phyloP scores from a whole-genome alignment of 2,113 vertebrate species.

The Hydrochoerus hydrochaeris region DNA sequence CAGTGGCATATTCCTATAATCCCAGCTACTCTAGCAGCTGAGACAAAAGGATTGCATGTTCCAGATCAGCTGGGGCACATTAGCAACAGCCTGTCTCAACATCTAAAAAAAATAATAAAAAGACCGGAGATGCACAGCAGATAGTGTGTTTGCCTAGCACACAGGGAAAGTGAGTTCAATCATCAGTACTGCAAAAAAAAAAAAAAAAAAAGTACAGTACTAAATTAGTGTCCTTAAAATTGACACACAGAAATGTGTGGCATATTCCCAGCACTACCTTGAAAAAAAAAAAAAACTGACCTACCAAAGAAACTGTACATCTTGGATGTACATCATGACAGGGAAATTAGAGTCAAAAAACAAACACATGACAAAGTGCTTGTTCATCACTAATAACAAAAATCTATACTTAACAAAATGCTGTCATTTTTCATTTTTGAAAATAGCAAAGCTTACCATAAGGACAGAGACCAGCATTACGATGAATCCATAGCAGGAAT shows the following conservation, averaged over 20 bases:
- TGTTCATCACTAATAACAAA: background rate
- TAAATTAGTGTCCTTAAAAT: background rate
- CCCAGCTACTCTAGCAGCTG: background rate
- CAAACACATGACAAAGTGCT: background rate
- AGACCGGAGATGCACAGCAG: background rate
- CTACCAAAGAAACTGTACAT: background rate
- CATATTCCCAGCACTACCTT: background rate
- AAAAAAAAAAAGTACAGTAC: background rate
- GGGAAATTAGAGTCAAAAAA: constrained; percentile 9
- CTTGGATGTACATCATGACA: background rate
- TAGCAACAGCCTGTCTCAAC: background rate
- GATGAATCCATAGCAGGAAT: background rate
- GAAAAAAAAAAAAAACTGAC: background rate
- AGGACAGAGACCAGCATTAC: background rate
- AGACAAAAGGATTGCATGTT: background rate
- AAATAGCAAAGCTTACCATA: constrained; percentile 3
- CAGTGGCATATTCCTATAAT: background rate
- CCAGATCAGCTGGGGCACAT: background rate
- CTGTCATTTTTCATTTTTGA: background rate
- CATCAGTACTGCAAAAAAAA: background rate
- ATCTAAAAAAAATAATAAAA: background rate
- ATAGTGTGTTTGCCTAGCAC: background rate
- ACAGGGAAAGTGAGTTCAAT: background rate
- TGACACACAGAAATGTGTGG: background rate
- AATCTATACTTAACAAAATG: background rate